Percentiles rank a stretch among this genome's conserved stretches.
These are phyloP conservation scores for Thereuonema tuberculata DNA, from an alignment of 1,140 invertebrate genomes.

Conservation along the genomic window DNA sequence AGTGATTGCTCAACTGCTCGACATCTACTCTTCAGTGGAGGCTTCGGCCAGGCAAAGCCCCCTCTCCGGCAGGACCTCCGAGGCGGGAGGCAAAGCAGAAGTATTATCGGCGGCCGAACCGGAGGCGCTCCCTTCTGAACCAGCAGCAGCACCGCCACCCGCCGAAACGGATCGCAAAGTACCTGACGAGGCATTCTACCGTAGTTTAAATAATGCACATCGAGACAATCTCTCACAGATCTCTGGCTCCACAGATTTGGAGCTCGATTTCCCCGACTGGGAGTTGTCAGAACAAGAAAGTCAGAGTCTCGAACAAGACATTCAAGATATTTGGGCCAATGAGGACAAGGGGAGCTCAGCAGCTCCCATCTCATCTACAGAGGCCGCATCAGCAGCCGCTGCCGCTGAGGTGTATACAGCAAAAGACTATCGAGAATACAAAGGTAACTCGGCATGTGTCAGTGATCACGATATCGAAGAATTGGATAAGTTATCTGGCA, in stretches of 20 bases:
- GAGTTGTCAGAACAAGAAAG: slow-evolving; percentile 5
- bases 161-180: slow-evolving; percentile 18
- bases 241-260: slow-evolving; percentile 8
- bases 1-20: slow-evolving; percentile 74
- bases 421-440: slow-evolving; percentile 61
- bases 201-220: slow-evolving; percentile 72
- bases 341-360: slow-evolving; percentile 3
- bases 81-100: neutral
- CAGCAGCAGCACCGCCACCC: neutral
- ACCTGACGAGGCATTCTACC: slow-evolving; percentile 74
- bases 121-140: neutral
- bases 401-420: slow-evolving; percentile 51
- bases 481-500: slow-evolving; percentile 37
- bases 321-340: neutral
- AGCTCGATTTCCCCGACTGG: slow-evolving; percentile 11
- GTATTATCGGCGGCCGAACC: neutral
- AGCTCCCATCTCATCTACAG: slow-evolving; percentile 1
- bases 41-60: neutral
- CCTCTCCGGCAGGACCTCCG: neutral
- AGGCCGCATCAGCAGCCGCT: neutral
- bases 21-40: slow-evolving; percentile 43
- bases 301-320: slow-evolving; percentile 7
- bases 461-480: slow-evolving; percentile 62
- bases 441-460: slow-evolving; percentile 42
- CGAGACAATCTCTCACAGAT: slow-evolving; percentile 43